Base-by-base conservation (phyloP, 2,113 vertebrate genomes). In the Echinops telfairi region DNA sequence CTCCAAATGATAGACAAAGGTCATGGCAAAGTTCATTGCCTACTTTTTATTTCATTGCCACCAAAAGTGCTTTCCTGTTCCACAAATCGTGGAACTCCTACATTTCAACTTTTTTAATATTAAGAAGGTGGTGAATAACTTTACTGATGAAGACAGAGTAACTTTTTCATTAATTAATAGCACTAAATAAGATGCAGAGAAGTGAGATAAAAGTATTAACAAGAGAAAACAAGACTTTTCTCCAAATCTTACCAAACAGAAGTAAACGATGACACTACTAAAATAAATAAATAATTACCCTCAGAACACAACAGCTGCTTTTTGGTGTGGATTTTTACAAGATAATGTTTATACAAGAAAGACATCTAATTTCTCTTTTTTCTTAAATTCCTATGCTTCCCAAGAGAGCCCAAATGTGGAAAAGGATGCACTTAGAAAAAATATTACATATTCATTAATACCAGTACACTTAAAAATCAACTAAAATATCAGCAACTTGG, bases 331-430 rank as follows among this genome's bases (percentile, higher is more conserved):
- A 85, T 66, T 95, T 64, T 91, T 86, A 88, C 29, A 90, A 95
- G 83, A 90, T 58, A 82, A 94, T 57, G 57, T 93, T 53, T 82
- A 92, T 91, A 68, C 81, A 92, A 92, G 53, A 86, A 93, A 95
- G 96, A 96, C 20, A 91, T 4, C 38, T 78, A 83, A 95, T 93
- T 92, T 85, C 58, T 11, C 84, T 86, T 91, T 93, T 95, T 76
- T 58, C 60, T 86, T 81, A 17, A 73, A 95, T 92, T 95, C 77
- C 86, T 86, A 10, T 68, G 68, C 89, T 95, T 89, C 81, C 89
- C 68, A 76, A 66, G 64, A 90, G 77, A 90, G 62, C 77, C 66
- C 89, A 36, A 88, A 19, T 31, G 31, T 78, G 70, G 57, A 94
- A 94, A 95, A 53, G 29, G 14, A 89, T 82, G 86, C 14, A 80